Conservation (phyloP, 2,113 vertebrate species). For the Sceloporus undulatus region DNA sequence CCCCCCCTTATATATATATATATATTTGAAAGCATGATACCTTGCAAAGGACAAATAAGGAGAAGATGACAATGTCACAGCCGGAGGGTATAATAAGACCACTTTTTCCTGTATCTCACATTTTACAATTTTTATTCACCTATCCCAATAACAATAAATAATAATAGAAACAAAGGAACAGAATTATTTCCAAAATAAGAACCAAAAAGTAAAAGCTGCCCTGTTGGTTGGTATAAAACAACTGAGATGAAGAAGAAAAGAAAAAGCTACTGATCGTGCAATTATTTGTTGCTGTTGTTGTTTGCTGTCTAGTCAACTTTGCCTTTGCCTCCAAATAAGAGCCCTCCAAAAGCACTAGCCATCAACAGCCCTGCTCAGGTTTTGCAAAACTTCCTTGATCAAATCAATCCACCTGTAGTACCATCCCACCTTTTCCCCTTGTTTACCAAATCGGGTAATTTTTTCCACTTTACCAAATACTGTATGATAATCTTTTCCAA, state of each 20-base stretch:
- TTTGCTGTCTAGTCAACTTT: too few relatives aligned
- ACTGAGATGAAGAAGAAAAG: too few relatives aligned
- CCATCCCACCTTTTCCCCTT: too few relatives aligned
- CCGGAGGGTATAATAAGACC: constrained; percentile 1
- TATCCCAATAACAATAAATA: not conserved
- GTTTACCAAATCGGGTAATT: too few relatives aligned
- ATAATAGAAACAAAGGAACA: not conserved
- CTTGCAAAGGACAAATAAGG: constrained; percentile 77
- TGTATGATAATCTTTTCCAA: too few relatives aligned
- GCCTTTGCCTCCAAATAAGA: too few relatives aligned
- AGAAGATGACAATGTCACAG: constrained; percentile 48
- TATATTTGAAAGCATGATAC: constrained; percentile 71
- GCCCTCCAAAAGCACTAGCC: too few relatives aligned
- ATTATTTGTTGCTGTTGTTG: not conserved
- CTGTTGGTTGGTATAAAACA: not conserved
- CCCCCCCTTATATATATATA: constrained; percentile 50
- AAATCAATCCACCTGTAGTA: too few relatives aligned
- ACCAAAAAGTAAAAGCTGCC: not conserved
- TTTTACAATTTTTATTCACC: not conserved
- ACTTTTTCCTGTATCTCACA: not conserved
- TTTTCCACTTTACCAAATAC: too few relatives aligned
- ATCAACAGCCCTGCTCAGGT: too few relatives aligned
- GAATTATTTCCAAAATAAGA: not conserved
- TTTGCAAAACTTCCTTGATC: too few relatives aligned
- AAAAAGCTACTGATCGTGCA: not conserved